Base-by-base conservation (phyloP, 2,888 invertebrate species). In the Serripes groenlandicus region DNA sequence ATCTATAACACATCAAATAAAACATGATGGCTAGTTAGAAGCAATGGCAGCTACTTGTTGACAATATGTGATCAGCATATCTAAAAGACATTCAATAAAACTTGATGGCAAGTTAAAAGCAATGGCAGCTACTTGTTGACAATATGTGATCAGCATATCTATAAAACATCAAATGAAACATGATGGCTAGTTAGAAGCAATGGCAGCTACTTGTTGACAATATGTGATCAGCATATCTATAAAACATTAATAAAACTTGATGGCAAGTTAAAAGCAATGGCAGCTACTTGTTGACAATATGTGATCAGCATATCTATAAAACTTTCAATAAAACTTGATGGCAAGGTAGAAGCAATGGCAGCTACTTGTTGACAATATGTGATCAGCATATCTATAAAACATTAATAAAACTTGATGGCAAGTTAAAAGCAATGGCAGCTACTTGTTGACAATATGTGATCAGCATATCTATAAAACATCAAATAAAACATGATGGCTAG, bases 101-200 rank as follows among this genome's bases (percentile, higher is more conserved):
- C 15, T 7, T 11, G 42, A 11, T 42, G 42, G 9, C 42, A 42
- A 42, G 42, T 42, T 42, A 15, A 7, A 42, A 42, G 42, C 42
- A 42, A 42, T 11, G 23, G 58, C 78, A 0, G 89, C 89, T 1
- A 92, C 75, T 11, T 73, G 71, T 58, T 85, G 78, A 64, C 90
- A 88, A 72, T 90, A 88, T 0, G 83, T 79, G 18, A 92, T 80
- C 54, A 92, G 71, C 64, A 64, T 30, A 34, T 30, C 64, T 64
- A 26, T 64, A n/a, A 26, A 28, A 11, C 2, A 3, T 11, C 11
- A 56, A 56, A n/a, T 23, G 2, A 5, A 5, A 56, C 23, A 5
- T 56, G n/a, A 15, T 11, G 7, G 42, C 15, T 42, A 42, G 15
- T 15, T 15, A 15, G 42, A 42, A 11, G 42, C 15, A 11, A 11